Conservation (phyloP, 2,113 vertebrate species). For the Ophiodon elongatus region DNA sequence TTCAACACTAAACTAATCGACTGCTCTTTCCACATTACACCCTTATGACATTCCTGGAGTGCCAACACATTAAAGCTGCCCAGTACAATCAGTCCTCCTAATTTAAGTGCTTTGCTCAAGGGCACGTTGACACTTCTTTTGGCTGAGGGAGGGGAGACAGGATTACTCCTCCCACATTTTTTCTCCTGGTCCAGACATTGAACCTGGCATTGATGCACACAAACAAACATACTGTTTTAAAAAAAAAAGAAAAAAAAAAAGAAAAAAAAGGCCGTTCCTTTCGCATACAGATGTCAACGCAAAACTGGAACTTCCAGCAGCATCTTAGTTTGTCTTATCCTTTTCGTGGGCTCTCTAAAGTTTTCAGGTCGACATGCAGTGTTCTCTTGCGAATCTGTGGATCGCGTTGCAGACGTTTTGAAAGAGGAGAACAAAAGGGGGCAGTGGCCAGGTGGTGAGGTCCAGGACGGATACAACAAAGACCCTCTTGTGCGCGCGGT, state of each 20-base stretch:
- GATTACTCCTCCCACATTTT: constrained; percentile 3
- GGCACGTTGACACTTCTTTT: constrained; percentile 12
- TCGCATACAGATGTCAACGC: background rate
- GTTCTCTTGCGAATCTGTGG: constrained; percentile 21
- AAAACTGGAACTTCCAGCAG: background rate
- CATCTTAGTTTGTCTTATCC: constrained; percentile 6
- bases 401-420: constrained; percentile 63
- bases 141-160: background rate
- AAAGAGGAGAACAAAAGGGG: constrained; percentile 73
- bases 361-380: background rate
- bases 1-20: background rate
- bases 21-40: background rate
- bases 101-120: constrained; percentile 20
- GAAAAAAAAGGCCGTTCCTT: background rate
- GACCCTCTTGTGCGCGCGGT: constrained; percentile 63
- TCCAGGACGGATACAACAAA: constrained; percentile 73
- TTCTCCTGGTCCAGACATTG: background rate
- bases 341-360: constrained; percentile 3
- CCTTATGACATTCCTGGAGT: constrained; percentile 10
- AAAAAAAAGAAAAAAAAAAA: no score
- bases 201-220: background rate
- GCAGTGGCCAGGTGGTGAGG: constrained; percentile 66
- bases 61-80: constrained; percentile 25
- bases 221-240: background rate
- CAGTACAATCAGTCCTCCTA: constrained; percentile 17